phyloP scores from a whole-genome alignment of 2,888 invertebrate genomes.

The Callyntrura sp. region DNA sequence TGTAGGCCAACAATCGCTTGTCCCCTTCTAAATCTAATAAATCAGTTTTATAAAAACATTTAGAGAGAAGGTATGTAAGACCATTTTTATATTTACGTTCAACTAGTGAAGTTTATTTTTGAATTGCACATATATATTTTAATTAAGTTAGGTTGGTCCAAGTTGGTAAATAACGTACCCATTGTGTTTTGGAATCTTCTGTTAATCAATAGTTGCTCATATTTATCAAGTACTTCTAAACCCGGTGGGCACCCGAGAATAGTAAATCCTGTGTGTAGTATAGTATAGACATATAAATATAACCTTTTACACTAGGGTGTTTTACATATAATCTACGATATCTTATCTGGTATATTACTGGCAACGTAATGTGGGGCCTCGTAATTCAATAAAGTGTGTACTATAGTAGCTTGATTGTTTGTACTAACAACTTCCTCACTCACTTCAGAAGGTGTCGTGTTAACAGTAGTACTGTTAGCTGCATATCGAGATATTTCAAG shows the following conservation, averaged over 20 bases:
- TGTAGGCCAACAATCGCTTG: constrained; percentile 45
- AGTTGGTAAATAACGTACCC: no score
- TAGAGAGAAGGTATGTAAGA: no score
- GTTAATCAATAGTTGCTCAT: constrained; percentile 53
- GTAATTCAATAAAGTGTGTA: constrained; percentile 47
- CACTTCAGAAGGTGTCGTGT: no score
- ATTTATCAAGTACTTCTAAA: constrained; percentile 64
- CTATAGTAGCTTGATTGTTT: not conserved
- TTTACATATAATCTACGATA: no score
- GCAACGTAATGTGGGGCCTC: constrained; percentile 61
- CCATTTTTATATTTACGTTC: no score
- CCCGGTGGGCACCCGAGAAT: constrained; percentile 53
- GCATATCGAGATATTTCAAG: not conserved
- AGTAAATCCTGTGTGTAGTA: constrained; percentile 35
- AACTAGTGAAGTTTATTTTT: no score
- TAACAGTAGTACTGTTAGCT: no score
- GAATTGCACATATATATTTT: not conserved
- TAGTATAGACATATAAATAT: no score
- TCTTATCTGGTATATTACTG: no score
- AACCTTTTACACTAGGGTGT: no score
- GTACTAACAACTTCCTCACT: no score
- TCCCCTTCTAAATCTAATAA: constrained; percentile 3
- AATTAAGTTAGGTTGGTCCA: no score
- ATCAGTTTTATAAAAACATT: constrained; percentile 11
- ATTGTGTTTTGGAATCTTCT: constrained; percentile 36